phyloP scores from a whole-genome alignment of 2,888 invertebrate genomes.

The Drosophila prolongata region DNA sequence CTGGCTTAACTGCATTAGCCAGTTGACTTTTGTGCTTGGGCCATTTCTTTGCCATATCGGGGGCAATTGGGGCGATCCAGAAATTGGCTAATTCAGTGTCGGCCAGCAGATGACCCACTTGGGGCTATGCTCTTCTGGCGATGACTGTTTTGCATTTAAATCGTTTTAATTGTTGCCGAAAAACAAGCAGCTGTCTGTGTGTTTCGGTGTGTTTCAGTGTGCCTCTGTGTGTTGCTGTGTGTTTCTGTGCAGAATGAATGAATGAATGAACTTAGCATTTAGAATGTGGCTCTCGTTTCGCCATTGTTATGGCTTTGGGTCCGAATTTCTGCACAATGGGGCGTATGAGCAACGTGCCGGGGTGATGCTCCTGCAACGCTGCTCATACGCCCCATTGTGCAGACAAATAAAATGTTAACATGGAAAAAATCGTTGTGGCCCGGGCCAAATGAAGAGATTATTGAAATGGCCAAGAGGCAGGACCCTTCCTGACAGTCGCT shows the following conservation, averaged over 20 bases:
- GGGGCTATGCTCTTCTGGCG: slow-evolving; percentile 26
- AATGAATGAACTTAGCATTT: slow-evolving; percentile 68
- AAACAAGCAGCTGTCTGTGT: slow-evolving; percentile 31
- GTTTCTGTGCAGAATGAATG: slow-evolving; percentile 40
- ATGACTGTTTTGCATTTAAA: slow-evolving; percentile 75
- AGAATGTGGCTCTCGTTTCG: slow-evolving; percentile 26
- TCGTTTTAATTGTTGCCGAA: slow-evolving; percentile 74
- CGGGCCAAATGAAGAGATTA: slow-evolving; percentile 75
- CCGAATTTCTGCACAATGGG: slow-evolving; percentile 63
- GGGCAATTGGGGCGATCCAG: slow-evolving; percentile 24
- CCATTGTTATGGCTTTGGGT: slow-evolving; percentile 35
- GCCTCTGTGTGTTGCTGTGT: slow-evolving; percentile 1
- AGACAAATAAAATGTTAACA: slow-evolving; percentile 75
- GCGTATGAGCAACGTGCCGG: slow-evolving; percentile 61
- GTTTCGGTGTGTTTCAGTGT: neutral
- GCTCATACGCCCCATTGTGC: slow-evolving; percentile 15
- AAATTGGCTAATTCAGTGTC: slow-evolving; percentile 35
- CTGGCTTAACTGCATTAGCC: slow-evolving; percentile 24
- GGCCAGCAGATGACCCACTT: slow-evolving; percentile 40
- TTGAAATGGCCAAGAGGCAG: slow-evolving; percentile 68
- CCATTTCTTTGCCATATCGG: slow-evolving; percentile 27
- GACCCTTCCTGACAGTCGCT: slow-evolving; percentile 33
- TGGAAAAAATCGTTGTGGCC: slow-evolving; percentile 56
- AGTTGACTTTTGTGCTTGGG: slow-evolving; percentile 28
- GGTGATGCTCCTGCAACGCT: neutral